phyloP scores from a whole-genome alignment of 2,888 invertebrate species.

The Megalurothrips usitatus region DNA sequence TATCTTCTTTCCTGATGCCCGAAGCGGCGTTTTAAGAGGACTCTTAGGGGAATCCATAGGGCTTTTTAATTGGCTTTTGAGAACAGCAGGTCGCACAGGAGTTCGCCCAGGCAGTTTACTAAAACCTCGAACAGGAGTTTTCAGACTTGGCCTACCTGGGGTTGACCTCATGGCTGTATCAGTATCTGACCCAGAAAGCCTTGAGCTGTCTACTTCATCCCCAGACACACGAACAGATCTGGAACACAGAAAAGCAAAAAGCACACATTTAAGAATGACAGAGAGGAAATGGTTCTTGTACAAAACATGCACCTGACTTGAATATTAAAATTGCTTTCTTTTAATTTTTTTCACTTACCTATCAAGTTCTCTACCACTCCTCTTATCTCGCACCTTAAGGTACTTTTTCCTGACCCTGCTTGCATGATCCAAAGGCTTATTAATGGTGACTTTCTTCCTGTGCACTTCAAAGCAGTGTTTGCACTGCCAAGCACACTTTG shows the following conservation, averaged over 20 bases:
- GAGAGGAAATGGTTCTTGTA: too few species aligned
- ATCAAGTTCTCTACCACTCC: slow-evolving; percentile 48
- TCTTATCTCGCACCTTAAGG: slow-evolving; percentile 45
- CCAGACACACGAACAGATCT: not conserved
- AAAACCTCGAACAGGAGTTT: slow-evolving; percentile 4
- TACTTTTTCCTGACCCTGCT: slow-evolving; percentile 50
- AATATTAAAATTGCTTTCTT: not conserved
- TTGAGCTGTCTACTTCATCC: slow-evolving; percentile 22
- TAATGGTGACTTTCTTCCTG: slow-evolving; percentile 13
- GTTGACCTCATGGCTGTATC: slow-evolving; percentile 3
- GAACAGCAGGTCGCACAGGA: not conserved
- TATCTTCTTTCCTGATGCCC: slow-evolving; percentile 9
- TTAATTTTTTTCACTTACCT: slow-evolving; percentile 47
- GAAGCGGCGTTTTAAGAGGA: not conserved
- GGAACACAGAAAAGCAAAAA: slow-evolving; percentile 11
- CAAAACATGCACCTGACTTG: too few species aligned
- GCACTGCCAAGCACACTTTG: slow-evolving; percentile 64
- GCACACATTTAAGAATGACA: slow-evolving; percentile 28
- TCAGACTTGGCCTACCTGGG: slow-evolving; percentile 7
- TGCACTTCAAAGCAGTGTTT: slow-evolving; percentile 45
- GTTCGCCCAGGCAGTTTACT: not conserved
- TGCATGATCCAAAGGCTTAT: slow-evolving; percentile 1
- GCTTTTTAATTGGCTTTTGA: slow-evolving; percentile 1
- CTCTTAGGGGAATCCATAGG: not conserved
- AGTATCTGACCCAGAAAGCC: slow-evolving; percentile 24